Evolutionary conservation across 2,888 invertebrate species (phyloP).

Genomic region (Lampropteryx suffumata): DNA sequence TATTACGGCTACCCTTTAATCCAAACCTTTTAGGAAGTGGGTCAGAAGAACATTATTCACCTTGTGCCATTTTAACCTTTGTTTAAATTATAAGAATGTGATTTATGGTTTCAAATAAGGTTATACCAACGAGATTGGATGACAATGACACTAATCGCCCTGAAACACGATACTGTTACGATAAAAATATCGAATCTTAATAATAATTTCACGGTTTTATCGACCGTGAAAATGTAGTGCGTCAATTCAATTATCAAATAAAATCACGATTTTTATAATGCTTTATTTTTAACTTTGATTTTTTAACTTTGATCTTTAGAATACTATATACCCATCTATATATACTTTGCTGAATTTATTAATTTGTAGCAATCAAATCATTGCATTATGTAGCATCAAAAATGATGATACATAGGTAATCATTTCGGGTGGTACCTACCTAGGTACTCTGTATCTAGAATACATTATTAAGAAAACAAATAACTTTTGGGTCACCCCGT

Average conservation of each 20-base stretch:
- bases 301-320: too few relatives aligned
- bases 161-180: constrained; percentile 49
- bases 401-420: too few relatives aligned
- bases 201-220: constrained; percentile 49
- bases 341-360: too few relatives aligned
- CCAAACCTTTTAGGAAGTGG: background rate
- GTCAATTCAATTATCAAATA: constrained; percentile 34
- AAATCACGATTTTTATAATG: constrained; percentile 18
- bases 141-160: constrained; percentile 29
- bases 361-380: too few relatives aligned
- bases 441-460: too few relatives aligned
- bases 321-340: too few relatives aligned
- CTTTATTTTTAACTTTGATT: background rate
- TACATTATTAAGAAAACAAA: background rate
- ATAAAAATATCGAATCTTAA: constrained; percentile 42
- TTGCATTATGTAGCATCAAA: too few relatives aligned
- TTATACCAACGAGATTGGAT: constrained; percentile 8
- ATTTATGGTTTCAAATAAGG: background rate
- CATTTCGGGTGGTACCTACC: too few relatives aligned
- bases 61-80: background rate
- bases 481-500: background rate
- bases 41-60: background rate
- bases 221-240: constrained; percentile 52
- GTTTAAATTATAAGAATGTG: background rate
- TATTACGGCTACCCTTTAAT: too few relatives aligned